These are phyloP conservation scores for Criorhina ranunculi DNA, from an alignment of 2,888 invertebrate species.

Conservation along the genomic window DNA sequence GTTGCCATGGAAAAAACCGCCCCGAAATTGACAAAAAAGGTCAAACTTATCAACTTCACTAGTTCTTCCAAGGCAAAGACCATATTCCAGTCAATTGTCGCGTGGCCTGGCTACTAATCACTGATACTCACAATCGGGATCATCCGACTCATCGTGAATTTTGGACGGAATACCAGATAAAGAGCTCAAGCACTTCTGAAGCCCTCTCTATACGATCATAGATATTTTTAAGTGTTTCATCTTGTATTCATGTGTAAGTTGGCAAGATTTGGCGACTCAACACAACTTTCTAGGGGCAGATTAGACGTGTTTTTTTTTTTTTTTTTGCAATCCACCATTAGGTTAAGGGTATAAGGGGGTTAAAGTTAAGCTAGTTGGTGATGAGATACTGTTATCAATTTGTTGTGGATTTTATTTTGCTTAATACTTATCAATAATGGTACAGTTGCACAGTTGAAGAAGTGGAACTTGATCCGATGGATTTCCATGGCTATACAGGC, in stretches of 20 bases:
- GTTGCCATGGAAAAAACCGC: neutral
- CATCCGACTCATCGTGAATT: slow-evolving; percentile 40
- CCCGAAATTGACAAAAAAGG: neutral
- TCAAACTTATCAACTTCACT: slow-evolving; percentile 15
- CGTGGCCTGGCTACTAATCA: slow-evolving; percentile 20
- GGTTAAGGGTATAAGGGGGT: slow-evolving; percentile 15
- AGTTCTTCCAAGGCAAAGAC: neutral
- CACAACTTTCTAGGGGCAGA: slow-evolving; percentile 22
- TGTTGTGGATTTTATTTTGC: neutral
- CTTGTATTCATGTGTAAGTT: neutral
- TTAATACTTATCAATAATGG: neutral
- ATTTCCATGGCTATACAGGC: neutral
- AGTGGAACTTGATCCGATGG: slow-evolving; percentile 28
- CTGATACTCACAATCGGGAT: slow-evolving; percentile 14
- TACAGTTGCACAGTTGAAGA: slow-evolving; percentile 1
- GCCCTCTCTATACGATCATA: slow-evolving; percentile 24
- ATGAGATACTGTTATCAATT: slow-evolving; percentile 8
- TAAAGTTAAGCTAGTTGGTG: neutral
- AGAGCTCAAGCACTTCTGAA: neutral
- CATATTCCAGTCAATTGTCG: neutral
- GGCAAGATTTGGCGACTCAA: neutral
- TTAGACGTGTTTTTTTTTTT: too few relatives aligned
- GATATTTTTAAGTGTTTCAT: slow-evolving; percentile 27
- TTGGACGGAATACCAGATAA: slow-evolving; percentile 30
- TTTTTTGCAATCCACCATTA: neutral